Evolutionary conservation across 1,140 invertebrate species (phyloP), one percentile per base, ranked within the genome.

Genomic region (Spodoptera litura): DNA sequence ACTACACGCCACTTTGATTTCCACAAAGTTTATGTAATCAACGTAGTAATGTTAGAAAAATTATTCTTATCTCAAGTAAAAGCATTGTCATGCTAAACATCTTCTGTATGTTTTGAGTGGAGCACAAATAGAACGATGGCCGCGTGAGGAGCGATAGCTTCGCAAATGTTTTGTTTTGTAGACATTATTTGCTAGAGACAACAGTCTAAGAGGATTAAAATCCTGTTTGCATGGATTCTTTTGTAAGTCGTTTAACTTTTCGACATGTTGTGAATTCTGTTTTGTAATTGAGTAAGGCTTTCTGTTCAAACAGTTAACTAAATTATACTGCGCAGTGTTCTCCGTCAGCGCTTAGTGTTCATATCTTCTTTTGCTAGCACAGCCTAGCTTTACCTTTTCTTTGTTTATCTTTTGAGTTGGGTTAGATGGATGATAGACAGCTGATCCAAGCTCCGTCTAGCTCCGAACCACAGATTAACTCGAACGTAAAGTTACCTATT

Each of bases 11-110:
- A 83, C 84, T 85, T 82, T 82, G 84, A 85, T 85, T 83, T 84
- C 81, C 68, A 82, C 84, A 82, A 75, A 83, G 71, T 80, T 85
- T 83, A 84, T 84, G 79, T 84, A 82, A 82, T 84, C 78, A 78
- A 68, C 35, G 72, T 74, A 75, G 73, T 75, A 75, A 70, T 52
- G 49, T 53, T 64, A 75, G 73, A 35, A 75, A 75, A 64, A 61
- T 59, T 51, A 62, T 51, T 27, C 20, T 75, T 52, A 68, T 68
- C 15, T 27, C 49, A 52, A 70, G 20, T 68, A 68, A 10, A 52
- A 25, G 8, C 10, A 53, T 70, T 70, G 66, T 53, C 49, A 70
- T 68, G 20, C 2, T 68, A 68, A 68, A 31, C 15, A 52, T 20
- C 38, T 27, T 11, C 15, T 13, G 12, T 55, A 27, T 68, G 20